Conservation (phyloP, 1,140 invertebrate species). For the Atta colombica region DNA sequence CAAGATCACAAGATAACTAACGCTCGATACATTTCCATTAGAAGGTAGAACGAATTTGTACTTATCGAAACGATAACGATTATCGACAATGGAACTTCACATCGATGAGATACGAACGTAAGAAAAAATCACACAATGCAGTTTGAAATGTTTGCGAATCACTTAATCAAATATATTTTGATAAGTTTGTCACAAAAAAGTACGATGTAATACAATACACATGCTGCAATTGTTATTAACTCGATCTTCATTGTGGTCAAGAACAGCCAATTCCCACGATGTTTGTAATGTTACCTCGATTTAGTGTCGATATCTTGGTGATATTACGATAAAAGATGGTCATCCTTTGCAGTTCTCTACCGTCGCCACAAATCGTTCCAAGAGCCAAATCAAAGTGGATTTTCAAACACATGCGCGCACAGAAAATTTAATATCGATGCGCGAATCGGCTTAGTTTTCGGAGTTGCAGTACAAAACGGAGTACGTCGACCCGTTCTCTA, state of each 20-base stretch:
- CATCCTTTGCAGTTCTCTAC: neutral
- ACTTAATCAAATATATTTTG: conserved; percentile 38
- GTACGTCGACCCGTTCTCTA: conserved; percentile 61
- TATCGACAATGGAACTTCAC: neutral
- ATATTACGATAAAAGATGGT: conserved; percentile 16
- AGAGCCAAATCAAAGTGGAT: neutral
- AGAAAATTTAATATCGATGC: conserved; percentile 66
- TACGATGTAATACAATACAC: conserved; percentile 12
- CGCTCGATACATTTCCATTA: neutral
- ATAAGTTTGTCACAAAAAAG: neutral
- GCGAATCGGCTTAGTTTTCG: conserved; percentile 60
- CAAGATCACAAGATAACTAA: neutral
- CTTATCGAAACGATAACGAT: neutral
- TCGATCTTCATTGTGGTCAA: conserved; percentile 8
- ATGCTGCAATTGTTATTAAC: neutral
- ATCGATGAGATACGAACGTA: neutral
- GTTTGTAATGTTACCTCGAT: conserved; percentile 40
- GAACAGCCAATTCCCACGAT: neutral
- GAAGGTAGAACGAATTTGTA: neutral
- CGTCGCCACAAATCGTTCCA: conserved; percentile 5
- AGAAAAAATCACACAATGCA: neutral
- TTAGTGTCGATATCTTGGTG: conserved; percentile 35
- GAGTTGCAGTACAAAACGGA: conserved; percentile 58
- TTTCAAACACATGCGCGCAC: conserved; percentile 58
- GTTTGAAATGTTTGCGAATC: neutral